These are phyloP conservation scores for Macrobrachium rosenbergii DNA, from an alignment of 1,140 invertebrate species.

Conservation along the genomic window DNA sequence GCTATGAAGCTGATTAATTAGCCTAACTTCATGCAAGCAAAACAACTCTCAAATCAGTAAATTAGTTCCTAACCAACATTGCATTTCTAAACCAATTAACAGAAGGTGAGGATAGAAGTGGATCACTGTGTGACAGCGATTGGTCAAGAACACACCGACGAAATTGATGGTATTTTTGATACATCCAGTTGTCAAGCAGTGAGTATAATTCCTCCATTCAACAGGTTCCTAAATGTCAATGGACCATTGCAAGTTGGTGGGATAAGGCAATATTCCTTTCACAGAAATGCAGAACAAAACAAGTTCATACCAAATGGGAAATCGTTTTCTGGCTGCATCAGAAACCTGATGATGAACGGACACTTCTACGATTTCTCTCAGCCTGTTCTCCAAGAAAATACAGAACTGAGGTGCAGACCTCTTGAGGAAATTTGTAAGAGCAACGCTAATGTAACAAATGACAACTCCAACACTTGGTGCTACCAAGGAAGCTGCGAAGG, in stretches of 20 bases:
- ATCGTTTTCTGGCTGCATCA: slow-evolving; percentile 94
- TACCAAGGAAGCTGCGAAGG: slow-evolving; percentile 94
- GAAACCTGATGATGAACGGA: slow-evolving; percentile 95
- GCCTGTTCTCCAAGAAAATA: slow-evolving; percentile 86
- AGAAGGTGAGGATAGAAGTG: slow-evolving; percentile 88
- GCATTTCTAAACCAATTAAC: slow-evolving; percentile 10
- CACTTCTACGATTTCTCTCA: slow-evolving; percentile 93
- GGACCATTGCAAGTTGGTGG: slow-evolving; percentile 94
- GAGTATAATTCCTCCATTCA: slow-evolving; percentile 92
- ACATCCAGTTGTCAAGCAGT: slow-evolving; percentile 88
- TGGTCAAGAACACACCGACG: slow-evolving; percentile 89
- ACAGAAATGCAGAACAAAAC: slow-evolving; percentile 88
- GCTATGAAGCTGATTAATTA: too few species aligned
- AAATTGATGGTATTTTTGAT: slow-evolving; percentile 85
- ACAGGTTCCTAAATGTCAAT: slow-evolving; percentile 97
- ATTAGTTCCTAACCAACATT: neutral
- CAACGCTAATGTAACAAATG: slow-evolving; percentile 79
- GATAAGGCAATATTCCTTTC: slow-evolving; percentile 84
- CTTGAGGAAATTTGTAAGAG: slow-evolving; percentile 88
- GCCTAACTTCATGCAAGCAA: too few species aligned
- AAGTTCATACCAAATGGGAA: slow-evolving; percentile 85
- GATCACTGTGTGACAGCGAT: slow-evolving; percentile 91
- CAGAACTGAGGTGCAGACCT: slow-evolving; percentile 86
- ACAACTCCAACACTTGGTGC: slow-evolving; percentile 77
- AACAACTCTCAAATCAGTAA: neutral